Evolutionary conservation across 2,888 invertebrate genomes (phyloP), one percentile per base, ranked within the genome.

Genomic region (Chymomyza fuscimana): DNA sequence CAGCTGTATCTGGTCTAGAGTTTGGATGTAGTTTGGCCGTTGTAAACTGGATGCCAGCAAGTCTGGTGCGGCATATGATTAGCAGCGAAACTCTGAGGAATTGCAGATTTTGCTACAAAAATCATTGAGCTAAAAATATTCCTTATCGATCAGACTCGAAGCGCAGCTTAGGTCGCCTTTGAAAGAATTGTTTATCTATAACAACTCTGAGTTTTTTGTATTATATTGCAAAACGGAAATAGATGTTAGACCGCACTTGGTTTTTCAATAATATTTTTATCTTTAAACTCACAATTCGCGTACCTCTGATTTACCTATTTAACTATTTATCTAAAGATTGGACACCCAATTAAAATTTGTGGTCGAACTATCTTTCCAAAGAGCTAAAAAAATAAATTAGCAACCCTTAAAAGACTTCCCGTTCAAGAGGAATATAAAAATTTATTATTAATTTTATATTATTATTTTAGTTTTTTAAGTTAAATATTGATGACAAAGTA

Each of bases 1-100:
- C 76, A 72, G 70, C 54, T 70, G 66, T 65, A 85, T 82, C 85
- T 22, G 63, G 29, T n/a, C 64, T 51, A 56, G 50, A 52, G 46
- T 50, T 59, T 46, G 10, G 15, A 15, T 16, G 40, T 12, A 12
- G 10, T 4, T 36, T 5, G 36, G 9, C 7, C 6, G 1, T 36
- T 36, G 36, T 36, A 9, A 9, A 7, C 36, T 46, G 40, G 40
- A 46, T 10, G 40, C 40, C 40, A 46, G 12, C 12, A 6, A 12
- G 40, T 46, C 40, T 46, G 40, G 12, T 10, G 10, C 12, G 40
- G 4, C 10, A 46, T 12, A 2, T 46, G 10, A 12, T 7, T 46
- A 10, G 40, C 12, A 46, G 12, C 4, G 40, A 12, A 46, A 12
- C 12, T 46, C 40, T 12, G 40, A 0, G 6, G 40, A 46, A 46